These are phyloP conservation scores for Xanthia togata DNA, from an alignment of 2,888 invertebrate species.

Conservation along the genomic window DNA sequence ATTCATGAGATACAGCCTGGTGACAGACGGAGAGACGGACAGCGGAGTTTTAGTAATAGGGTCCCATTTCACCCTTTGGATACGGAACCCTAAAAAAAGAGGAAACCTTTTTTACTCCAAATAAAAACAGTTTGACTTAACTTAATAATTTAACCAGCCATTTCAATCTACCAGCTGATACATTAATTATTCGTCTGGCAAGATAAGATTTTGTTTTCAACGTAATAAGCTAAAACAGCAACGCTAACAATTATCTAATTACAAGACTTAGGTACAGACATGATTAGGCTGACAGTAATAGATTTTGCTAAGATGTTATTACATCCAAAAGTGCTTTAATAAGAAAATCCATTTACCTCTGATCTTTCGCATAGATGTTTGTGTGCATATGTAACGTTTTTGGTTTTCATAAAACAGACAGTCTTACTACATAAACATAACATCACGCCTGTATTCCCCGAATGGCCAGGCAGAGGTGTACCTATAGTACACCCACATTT, in stretches of 20 bases:
- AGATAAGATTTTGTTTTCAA: background rate
- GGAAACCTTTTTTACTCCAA: no score
- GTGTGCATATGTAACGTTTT: background rate
- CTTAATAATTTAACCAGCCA: background rate
- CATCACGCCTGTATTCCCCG: no score
- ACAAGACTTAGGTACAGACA: background rate
- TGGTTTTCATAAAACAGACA: background rate
- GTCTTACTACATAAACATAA: no score
- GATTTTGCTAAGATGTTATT: slow-evolving; percentile 4
- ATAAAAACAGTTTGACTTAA: no score
- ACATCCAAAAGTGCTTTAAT: background rate
- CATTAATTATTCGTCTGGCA: background rate
- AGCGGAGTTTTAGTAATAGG: no score
- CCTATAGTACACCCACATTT: no score
- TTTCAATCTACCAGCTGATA: background rate
- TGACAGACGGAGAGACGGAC: no score
- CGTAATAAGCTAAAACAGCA: slow-evolving; percentile 7
- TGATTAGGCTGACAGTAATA: slow-evolving; percentile 16
- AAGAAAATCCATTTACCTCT: background rate
- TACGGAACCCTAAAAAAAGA: no score
- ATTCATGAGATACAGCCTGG: no score
- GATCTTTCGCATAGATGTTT: background rate
- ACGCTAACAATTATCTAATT: slow-evolving; percentile 27
- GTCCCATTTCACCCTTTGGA: no score
- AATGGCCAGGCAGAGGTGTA: no score